Evolutionary conservation across 2,888 invertebrate genomes (phyloP).

Genomic region (Troides aeacus): DNA sequence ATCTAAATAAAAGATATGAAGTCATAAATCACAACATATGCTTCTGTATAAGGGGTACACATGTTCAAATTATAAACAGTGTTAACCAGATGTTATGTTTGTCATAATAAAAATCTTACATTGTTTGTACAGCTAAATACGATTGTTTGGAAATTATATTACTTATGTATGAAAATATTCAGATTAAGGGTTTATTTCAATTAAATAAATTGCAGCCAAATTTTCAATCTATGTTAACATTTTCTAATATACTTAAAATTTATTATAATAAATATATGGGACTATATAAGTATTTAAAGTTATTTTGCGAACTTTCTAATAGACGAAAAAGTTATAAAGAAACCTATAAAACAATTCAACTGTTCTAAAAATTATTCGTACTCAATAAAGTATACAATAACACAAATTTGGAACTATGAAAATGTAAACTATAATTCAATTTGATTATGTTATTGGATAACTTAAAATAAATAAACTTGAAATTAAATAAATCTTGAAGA

Average conservation of each 20-base stretch:
- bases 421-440: no score
- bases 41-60: conserved; percentile 42
- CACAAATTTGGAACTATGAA: no score
- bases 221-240: neutral
- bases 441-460: neutral
- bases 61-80: conserved; percentile 45
- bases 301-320: neutral
- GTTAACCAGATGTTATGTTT: conserved; percentile 37
- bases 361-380: neutral
- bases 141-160: neutral
- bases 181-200: neutral
- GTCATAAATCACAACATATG: conserved; percentile 35
- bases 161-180: neutral
- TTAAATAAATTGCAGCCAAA: neutral
- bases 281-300: neutral
- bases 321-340: no score
- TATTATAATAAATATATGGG: neutral
- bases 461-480: neutral
- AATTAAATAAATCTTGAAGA: conserved; percentile 40
- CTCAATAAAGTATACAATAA: no score
- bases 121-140: conserved; percentile 45
- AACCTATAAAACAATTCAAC: no score
- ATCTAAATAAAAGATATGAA: conserved; percentile 13
- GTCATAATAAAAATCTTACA: conserved; percentile 50
- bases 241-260: neutral